Evolutionary conservation across 2,888 invertebrate species (phyloP), one percentile per base, ranked within the genome.

Genomic region (Dynastes tityus): DNA sequence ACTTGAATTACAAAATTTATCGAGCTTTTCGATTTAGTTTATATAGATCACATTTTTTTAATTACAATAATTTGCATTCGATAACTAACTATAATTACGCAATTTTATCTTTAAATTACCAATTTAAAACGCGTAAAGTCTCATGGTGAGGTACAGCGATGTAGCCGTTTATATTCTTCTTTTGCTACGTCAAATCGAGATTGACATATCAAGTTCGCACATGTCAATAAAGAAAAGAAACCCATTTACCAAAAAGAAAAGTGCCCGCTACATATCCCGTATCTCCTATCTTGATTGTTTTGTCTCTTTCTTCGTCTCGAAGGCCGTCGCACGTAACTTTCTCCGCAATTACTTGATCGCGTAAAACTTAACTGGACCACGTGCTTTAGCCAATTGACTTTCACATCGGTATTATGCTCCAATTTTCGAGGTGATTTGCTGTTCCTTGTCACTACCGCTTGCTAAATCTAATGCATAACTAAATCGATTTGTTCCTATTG

Each of bases 161-260:
- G 11, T 9, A 45, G 45, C 8, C 11, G 45, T 45, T 45, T 45
- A 45, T 11, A 45, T 8, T 9, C 53, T 55, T 32, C 55, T 53
- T 70, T 55, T 71, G 13, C n/a, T 55, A 40, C 27, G 13, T 11
- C 11, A 4, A 61, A 29, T 11, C 11, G 0, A 61, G 61, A 74
- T 74, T 74, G 73, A 74, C 61, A 63, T 73, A 73, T 61, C 73
- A 74, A 74, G 73, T 73, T 73, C 73, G 27, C 40, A 74, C 73
- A 74, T 74, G 45, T 74, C 61, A 61, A 63, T 61, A 61, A 16
- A 74, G 16, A 74, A 61, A 74, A 61, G 73, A 74, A 74, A 74
- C 73, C 63, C 13, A 45, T 74, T 45, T 61, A 61, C 45, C n/a
- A 37, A 71, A 58, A 37, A 71, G 71, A 71, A 71, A 71, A 16